These are phyloP conservation scores for Brenthis ino DNA, from an alignment of 2,888 invertebrate genomes.

Conservation along the genomic window DNA sequence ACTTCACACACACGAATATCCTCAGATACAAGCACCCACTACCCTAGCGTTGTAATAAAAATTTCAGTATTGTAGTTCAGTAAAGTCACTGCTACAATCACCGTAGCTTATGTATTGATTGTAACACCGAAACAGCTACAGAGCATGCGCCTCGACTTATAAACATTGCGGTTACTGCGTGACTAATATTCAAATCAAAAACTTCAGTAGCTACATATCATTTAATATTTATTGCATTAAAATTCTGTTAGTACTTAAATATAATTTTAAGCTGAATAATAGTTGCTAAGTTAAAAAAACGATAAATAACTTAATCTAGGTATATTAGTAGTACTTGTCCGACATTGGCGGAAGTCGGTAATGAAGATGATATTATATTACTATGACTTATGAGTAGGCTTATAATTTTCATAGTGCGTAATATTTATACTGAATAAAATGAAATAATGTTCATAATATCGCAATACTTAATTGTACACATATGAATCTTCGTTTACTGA, in stretches of 20 bases:
- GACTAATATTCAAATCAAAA: constrained; percentile 3
- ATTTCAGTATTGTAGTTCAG: neutral
- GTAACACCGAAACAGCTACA: constrained; percentile 3
- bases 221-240: neutral
- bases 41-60: constrained; percentile 8
- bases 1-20: constrained; percentile 38
- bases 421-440: too few species aligned
- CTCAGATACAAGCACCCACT: constrained; percentile 19
- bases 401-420: neutral
- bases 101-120: constrained; percentile 31
- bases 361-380: neutral
- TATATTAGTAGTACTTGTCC: neutral
- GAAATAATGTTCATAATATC: too few species aligned
- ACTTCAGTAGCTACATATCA: neutral
- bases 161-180: constrained; percentile 20
- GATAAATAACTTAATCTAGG: constrained; percentile 4
- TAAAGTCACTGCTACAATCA: constrained; percentile 8
- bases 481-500: too few species aligned
- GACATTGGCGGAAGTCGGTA: neutral
- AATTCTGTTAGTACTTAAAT: neutral
- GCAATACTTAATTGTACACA: too few species aligned
- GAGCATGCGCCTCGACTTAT: constrained; percentile 33
- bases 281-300: neutral
- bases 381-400: neutral
- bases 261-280: neutral